Evolutionary conservation across 1,140 invertebrate species (phyloP).

Genomic region (Drosophila melanica): DNA sequence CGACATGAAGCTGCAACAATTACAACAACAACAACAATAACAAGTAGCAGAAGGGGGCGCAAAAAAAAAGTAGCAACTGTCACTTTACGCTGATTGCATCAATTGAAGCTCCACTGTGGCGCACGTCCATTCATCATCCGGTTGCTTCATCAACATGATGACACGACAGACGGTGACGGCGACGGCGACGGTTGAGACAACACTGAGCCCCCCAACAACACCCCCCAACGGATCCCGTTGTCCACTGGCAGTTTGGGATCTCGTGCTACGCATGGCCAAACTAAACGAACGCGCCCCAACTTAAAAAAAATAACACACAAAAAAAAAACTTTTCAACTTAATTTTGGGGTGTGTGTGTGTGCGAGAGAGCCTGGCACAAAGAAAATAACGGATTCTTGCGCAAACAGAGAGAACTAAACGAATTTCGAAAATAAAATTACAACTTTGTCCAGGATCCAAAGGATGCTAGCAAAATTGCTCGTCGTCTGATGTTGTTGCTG

Average conservation of each 20-base stretch:
- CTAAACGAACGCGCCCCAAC: slow-evolving; percentile 64
- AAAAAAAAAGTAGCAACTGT: slow-evolving; percentile 57
- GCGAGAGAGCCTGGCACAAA: slow-evolving; percentile 45
- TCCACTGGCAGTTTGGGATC: slow-evolving; percentile 34
- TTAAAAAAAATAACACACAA: slow-evolving; percentile 35
- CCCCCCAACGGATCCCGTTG: neutral
- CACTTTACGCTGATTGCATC: slow-evolving; percentile 83
- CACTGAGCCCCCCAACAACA: slow-evolving; percentile 19
- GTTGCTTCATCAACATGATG: slow-evolving; percentile 83
- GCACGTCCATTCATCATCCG: slow-evolving; percentile 82
- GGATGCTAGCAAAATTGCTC: slow-evolving; percentile 69
- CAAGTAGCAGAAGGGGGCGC: slow-evolving; percentile 1
- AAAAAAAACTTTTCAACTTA: slow-evolving; percentile 71
- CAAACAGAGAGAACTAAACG: slow-evolving; percentile 81
- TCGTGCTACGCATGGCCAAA: slow-evolving; percentile 63
- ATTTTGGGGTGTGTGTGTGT: slow-evolving; percentile 46
- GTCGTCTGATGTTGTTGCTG: neutral
- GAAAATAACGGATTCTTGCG: slow-evolving; percentile 79
- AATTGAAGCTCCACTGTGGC: slow-evolving; percentile 81
- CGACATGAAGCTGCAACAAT: slow-evolving; percentile 47
- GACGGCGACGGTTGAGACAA: slow-evolving; percentile 60
- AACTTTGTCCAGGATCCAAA: slow-evolving; percentile 68
- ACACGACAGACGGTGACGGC: slow-evolving; percentile 59
- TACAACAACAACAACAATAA: slow-evolving; percentile 27
- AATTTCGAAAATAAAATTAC: slow-evolving; percentile 82